Evolutionary conservation across 2,797 vertebrate species (phyloP), one percentile per base, ranked within the genome.

Genomic region (Coccyzus lansbergi): DNA sequence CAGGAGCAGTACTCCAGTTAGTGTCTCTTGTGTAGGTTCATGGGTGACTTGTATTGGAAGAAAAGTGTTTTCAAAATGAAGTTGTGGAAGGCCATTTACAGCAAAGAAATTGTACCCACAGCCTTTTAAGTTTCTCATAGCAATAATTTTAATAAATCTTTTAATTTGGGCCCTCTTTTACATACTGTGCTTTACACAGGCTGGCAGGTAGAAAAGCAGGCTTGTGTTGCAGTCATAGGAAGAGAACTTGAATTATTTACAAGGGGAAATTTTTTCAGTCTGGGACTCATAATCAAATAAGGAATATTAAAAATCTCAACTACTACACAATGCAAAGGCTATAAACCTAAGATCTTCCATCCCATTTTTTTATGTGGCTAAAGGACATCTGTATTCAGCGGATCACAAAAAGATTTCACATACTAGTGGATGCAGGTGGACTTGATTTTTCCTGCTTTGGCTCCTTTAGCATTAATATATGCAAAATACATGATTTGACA

Each of bases 181-280:
- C 93, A 96, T 95, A 75, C 15, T 0, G 1, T 70, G 12, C 70
- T 79, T 29, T 67, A 78, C 28, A 63, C 31, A 3, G 36, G 42
- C 56, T 82, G 56, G 74, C 28, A 86, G 40, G 77, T 90, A 36
- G 82, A 90, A 95, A 93, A 95, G 70, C 67, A 92, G 59, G 64
- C 68, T 85, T 84, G 34, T 81, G 56, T 70, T 84, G 44, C 52
- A 93, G 77, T 88, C 77, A 84, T 49, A 92, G 81, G 68, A 94
- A 80, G 26, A 94, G 52, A 92, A 84, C 11, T 29, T 94, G 93
- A 94, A 94, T 94, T 92, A 96, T 86, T 93, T 95, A 90, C 69
- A 0, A 94, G 21, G 74, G 88, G 64, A 92, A 94, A 22, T 15
- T 42, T 91, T 86, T 88, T 68, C 64, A 68, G 90, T 79, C 81